Evolutionary conservation across 2,113 vertebrate genomes (phyloP).

Genomic region (Butorides virescens): DNA sequence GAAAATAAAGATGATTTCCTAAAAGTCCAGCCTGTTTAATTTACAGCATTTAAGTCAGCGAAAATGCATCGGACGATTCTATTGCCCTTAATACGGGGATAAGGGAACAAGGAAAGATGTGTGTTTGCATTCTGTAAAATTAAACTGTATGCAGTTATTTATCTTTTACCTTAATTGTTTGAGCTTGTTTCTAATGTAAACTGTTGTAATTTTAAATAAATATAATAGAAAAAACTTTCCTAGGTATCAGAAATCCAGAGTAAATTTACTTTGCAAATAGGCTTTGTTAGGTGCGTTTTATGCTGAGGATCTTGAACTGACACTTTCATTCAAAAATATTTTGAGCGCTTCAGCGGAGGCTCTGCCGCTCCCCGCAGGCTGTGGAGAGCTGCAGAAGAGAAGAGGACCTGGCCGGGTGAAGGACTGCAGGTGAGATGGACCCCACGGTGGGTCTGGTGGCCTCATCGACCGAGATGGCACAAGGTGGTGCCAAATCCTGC

Average conservation of each 20-base stretch:
- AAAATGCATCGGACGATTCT: conserved; percentile 72
- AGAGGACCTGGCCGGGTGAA: background rate
- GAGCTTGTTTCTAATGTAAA: conserved; percentile 98
- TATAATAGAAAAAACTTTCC: conserved; percentile 88
- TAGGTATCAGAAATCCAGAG: conserved; percentile 87
- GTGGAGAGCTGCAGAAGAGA: background rate
- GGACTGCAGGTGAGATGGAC: background rate
- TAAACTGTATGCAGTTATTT: conserved; percentile 96
- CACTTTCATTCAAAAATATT: conserved; percentile 79
- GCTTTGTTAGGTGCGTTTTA: conserved; percentile 75
- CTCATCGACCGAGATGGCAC: rapidly evolving
- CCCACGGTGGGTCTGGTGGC: rapidly evolving
- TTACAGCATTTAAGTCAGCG: conserved; percentile 61
- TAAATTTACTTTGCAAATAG: conserved; percentile 93
- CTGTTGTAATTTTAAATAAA: conserved; percentile 98
- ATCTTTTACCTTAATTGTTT: conserved; percentile 97
- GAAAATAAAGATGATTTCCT: conserved; percentile 59
- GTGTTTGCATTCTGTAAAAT: conserved; percentile 96
- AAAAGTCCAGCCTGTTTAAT: conserved; percentile 66
- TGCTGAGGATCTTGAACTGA: conserved; percentile 71
- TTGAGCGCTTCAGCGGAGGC: conserved; percentile 52
- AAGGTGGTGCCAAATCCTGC: no score
- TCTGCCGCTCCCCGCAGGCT: background rate
- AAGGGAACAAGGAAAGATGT: conserved; percentile 76
- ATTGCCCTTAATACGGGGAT: conserved; percentile 71